Base-by-base conservation (phyloP, 2,888 invertebrate species). In the Hemistola chrysoprasaria region DNA sequence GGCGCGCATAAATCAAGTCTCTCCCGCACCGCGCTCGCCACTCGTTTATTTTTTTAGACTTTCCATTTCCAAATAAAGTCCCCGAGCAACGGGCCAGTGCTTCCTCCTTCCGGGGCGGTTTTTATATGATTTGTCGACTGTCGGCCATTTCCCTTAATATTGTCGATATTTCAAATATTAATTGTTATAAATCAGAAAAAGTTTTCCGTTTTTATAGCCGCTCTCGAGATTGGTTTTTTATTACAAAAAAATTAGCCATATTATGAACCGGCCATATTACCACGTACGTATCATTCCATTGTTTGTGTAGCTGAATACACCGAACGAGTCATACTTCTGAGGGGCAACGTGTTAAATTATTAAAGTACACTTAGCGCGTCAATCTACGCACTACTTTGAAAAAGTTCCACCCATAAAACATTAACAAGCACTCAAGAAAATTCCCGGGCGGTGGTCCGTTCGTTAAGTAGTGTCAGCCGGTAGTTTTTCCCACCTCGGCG, bases 1-100 rank as follows among this genome's bases (percentile, higher is more conserved):
- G 63, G 73, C 70, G 64, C 66, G 66, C 67, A 86, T 88, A 87
- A 88, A 87, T 88, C 88, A 87, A 33, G 38, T 71, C 52, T 45
- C 47, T 45, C 39, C 26, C 54, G 66, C 76, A 78, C 83, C 78
- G 78, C 73, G 63, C 71, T 70, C 66, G 63, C 57, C 71, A 79
- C 79, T 80, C 86, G 84, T 81, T 86, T 84, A 85, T 86, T 88
- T 88, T 68, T 88, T 88, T 83, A 87, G 82, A 87, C 77, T 87
- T 86, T 88, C 87, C 85, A 86, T 87, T 88, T 81, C 85, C 83
- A 87, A 87, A 88, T 87, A 88, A 81, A 87, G 82, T 88, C 86
- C 80, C 84, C 61, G 78, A 79, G 81, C 81, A 79, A 68, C 84
- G 82, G 82, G 78, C 83, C 85, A 81, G 78, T 74, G 73, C 84